Conservation (phyloP, 2,113 vertebrate species). For the Rousettus leschenaultii region DNA sequence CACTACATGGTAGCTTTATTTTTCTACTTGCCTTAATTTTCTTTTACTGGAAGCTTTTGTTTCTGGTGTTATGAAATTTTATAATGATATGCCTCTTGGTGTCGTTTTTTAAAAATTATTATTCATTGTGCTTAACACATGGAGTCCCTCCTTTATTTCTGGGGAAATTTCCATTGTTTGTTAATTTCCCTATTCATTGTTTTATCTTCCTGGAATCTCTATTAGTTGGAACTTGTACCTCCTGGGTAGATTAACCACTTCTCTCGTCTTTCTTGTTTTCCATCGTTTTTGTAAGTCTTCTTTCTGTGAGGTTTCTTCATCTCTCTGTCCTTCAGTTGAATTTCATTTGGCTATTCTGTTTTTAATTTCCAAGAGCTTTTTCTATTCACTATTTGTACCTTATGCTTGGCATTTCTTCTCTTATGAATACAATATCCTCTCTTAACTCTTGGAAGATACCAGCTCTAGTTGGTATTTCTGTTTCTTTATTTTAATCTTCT, state of each 20-base stretch:
- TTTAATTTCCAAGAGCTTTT: constrained; percentile 15
- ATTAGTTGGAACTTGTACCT: background rate
- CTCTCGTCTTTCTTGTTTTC: background rate
- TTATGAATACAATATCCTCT: background rate
- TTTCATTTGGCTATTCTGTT: background rate
- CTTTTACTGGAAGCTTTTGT: background rate
- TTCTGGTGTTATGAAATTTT: background rate
- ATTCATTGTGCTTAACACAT: background rate
- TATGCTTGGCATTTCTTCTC: background rate
- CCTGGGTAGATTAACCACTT: background rate
- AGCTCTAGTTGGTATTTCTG: background rate
- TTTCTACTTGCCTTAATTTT: background rate
- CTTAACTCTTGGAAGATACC: background rate
- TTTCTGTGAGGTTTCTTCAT: background rate
- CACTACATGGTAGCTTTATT: background rate
- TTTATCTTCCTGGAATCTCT: constrained; percentile 22
- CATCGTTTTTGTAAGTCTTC: background rate
- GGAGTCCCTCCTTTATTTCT: background rate
- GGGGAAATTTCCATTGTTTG: background rate
- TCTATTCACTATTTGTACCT: background rate
- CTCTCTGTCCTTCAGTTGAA: background rate
- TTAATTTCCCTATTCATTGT: background rate
- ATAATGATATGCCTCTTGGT: background rate
- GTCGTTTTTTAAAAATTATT: background rate
- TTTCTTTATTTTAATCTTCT: constrained; percentile 27